Conservation (phyloP, 2,888 invertebrate genomes). For the Hypselothyrea guttata region DNA sequence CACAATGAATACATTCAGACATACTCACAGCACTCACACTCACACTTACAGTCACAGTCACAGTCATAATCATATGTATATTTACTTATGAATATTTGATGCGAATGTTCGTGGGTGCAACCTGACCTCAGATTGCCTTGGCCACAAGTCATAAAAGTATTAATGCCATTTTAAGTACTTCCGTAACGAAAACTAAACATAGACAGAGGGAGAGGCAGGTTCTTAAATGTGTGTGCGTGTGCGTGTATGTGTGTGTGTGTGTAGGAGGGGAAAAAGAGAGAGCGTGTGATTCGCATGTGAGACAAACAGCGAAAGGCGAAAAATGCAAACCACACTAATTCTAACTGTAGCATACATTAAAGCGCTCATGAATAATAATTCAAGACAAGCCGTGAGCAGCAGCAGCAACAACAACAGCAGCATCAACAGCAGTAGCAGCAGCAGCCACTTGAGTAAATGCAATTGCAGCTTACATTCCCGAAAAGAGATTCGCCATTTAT, state of each 20-base stretch:
- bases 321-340: constrained; percentile 72
- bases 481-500: constrained; percentile 8
- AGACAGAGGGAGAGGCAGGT: too few species aligned
- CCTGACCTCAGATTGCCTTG: constrained; percentile 70
- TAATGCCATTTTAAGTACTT: constrained; percentile 73
- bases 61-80: constrained; percentile 24
- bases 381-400: constrained; percentile 54
- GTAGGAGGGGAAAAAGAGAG: constrained; percentile 24
- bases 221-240: too few species aligned
- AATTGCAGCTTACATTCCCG: constrained; percentile 29
- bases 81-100: constrained; percentile 61
- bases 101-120: constrained; percentile 53
- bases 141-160: constrained; percentile 73
- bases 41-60: not conserved
- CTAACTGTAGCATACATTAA: constrained; percentile 76
- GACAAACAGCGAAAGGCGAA: constrained; percentile 43
- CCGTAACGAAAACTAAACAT: constrained; percentile 65
- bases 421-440: constrained; percentile 18
- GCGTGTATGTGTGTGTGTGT: too few species aligned
- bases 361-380: constrained; percentile 74
- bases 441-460: constrained; percentile 67
- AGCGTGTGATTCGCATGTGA: constrained; percentile 5
- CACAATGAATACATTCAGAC: constrained; percentile 32
- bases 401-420: constrained; percentile 21
- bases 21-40: not conserved